Percentiles rank a stretch among this genome's conserved stretches.
phyloP scores from a whole-genome alignment of 2,113 vertebrate genomes.

The Onychorhynchus coronatus region DNA sequence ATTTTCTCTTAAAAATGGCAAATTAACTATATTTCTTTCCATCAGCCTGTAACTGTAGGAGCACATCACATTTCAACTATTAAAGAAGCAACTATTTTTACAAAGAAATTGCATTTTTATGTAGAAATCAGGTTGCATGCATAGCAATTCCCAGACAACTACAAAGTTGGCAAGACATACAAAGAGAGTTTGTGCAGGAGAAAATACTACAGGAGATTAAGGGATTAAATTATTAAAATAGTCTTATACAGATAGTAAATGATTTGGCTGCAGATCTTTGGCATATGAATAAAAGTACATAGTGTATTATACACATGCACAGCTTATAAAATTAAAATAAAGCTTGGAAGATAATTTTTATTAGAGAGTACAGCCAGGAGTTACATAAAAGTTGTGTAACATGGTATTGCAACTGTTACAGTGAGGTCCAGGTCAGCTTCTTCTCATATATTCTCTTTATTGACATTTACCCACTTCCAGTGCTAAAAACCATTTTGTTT shows the following conservation, averaged over 20 bases:
- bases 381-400: conserved; percentile 28
- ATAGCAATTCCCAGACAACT: background rate
- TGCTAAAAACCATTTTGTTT: background rate
- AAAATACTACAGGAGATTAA: conserved; percentile 55
- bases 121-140: background rate
- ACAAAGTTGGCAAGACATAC: background rate
- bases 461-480: background rate
- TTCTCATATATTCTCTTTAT: background rate
- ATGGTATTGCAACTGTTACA: background rate
- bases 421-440: background rate
- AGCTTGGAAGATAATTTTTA: background rate
- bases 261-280: conserved; percentile 20
- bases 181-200: background rate
- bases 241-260: background rate
- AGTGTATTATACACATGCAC: background rate
- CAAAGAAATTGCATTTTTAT: background rate
- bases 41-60: background rate
- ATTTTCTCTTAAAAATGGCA: background rate
- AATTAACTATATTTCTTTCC: background rate
- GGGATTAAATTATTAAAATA: conserved; percentile 51
- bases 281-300: conserved; percentile 15
- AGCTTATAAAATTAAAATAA: conserved; percentile 31
- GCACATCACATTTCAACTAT: background rate
- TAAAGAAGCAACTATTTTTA: background rate
- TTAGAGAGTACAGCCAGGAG: background rate